Conservation (phyloP, 2,113 vertebrate genomes). For the Campylomormyrus tamandua region DNA sequence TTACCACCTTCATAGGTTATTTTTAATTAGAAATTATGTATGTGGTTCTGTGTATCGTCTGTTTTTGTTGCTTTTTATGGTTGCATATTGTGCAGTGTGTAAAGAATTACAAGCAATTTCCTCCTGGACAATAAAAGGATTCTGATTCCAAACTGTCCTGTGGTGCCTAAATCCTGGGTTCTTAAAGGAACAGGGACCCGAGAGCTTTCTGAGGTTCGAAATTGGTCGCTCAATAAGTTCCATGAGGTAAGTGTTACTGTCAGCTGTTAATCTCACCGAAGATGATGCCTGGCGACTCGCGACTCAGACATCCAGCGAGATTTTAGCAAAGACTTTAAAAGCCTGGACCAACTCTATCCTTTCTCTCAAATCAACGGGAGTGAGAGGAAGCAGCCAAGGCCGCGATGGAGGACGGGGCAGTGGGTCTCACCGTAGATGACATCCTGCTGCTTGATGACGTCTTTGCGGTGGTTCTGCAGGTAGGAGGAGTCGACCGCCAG, state of each 20-base stretch:
- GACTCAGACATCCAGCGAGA: neutral
- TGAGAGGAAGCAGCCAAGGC: neutral
- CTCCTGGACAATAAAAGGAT: neutral
- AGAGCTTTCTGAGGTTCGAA: neutral
- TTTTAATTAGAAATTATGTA: neutral
- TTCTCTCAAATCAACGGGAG: neutral
- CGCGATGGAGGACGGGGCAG: neutral
- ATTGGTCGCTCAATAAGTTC: neutral
- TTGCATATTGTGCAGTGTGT: neutral
- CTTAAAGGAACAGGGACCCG: neutral
- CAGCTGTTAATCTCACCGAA: neutral
- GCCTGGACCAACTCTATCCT: neutral
- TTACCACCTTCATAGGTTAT: neutral
- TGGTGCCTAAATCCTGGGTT: neutral
- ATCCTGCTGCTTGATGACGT: conserved; percentile 85
- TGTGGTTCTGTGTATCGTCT: neutral
- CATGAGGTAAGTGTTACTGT: neutral
- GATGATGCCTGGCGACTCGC: neutral
- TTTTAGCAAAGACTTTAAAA: neutral
- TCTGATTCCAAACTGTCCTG: neutral
- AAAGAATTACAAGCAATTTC: neutral
- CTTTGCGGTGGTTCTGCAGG: conserved; percentile 84
- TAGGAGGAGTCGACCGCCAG: conserved; percentile 75
- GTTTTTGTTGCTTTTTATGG: neutral
- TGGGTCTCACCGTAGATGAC: conserved; percentile 79